Percentiles rank a stretch among this genome's conserved stretches.
Evolutionary conservation across 2,797 vertebrate species (phyloP).

Genomic region (Fratercula arctica): DNA sequence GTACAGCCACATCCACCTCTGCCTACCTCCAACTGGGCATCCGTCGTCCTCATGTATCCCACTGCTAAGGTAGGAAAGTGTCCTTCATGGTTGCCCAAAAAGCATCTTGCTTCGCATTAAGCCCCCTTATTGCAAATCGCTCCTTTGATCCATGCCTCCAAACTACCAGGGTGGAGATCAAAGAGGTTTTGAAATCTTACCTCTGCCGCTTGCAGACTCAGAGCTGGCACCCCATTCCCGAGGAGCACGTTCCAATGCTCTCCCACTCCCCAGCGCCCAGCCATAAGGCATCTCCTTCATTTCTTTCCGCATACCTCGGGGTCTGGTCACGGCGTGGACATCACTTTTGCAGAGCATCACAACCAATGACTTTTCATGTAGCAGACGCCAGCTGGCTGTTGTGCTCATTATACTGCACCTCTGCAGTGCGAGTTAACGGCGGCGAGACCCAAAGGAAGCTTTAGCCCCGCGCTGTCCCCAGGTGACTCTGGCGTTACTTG

Average conservation of each 20-base stretch:
- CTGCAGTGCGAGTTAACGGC: neutral
- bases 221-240: neutral
- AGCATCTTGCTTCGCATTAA: neutral
- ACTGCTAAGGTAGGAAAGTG: fast-evolving
- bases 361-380: neutral
- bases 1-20: neutral
- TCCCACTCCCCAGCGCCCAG: neutral
- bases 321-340: neutral
- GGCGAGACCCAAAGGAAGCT: neutral
- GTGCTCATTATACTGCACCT: neutral
- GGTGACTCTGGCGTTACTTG: neutral
- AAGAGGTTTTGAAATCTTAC: conserved; percentile 21
- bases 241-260: neutral
- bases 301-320: neutral
- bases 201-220: neutral
- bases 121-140: neutral
- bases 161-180: neutral
- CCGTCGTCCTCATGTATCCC: fast-evolving
- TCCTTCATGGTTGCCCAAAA: neutral
- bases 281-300: neutral
- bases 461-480: neutral
- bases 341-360: neutral
- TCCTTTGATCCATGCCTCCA: neutral
- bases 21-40: neutral
- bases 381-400: neutral